Evolutionary conservation across 2,888 invertebrate genomes (phyloP).

Genomic region (Slavum lentiscoides): DNA sequence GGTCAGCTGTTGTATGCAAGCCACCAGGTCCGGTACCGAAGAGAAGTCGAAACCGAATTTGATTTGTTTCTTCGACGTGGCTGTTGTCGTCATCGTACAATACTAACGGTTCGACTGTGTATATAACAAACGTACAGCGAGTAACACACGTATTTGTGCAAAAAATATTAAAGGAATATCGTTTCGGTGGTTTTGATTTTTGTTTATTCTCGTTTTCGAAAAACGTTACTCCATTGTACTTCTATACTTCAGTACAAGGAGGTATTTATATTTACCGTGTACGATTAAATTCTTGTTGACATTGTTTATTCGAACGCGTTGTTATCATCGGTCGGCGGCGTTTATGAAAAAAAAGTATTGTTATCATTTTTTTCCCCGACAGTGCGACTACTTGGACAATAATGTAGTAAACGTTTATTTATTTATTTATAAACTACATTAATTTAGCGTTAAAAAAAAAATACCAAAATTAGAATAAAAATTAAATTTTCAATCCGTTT

Average conservation of each 20-base stretch:
- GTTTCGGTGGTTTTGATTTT: too few relatives aligned
- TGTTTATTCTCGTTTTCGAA: too few relatives aligned
- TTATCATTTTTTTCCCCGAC: constrained; percentile 9
- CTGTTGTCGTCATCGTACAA: background rate
- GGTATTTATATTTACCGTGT: background rate
- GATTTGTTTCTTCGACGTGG: constrained; percentile 20
- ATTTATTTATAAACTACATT: too few relatives aligned
- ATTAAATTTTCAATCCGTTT: too few relatives aligned
- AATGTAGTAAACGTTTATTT: background rate
- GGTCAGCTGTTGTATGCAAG: constrained; percentile 30
- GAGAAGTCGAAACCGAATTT: constrained; percentile 49
- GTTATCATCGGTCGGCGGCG: constrained; percentile 1
- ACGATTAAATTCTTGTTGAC: too few relatives aligned
- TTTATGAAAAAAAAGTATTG: background rate
- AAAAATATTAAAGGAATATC: too few relatives aligned
- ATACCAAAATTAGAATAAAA: too few relatives aligned
- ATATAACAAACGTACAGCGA: too few relatives aligned
- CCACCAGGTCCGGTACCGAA: constrained; percentile 27
- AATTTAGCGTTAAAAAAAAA: too few relatives aligned
- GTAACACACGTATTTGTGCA: too few relatives aligned
- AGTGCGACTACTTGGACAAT: constrained; percentile 6
- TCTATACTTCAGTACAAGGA: background rate
- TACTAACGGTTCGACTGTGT: too few relatives aligned
- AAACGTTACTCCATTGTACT: too few relatives aligned
- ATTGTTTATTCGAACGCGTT: constrained; percentile 2